phyloP scores from a whole-genome alignment of 2,888 invertebrate genomes.

The Ornithoptera alexandrae region DNA sequence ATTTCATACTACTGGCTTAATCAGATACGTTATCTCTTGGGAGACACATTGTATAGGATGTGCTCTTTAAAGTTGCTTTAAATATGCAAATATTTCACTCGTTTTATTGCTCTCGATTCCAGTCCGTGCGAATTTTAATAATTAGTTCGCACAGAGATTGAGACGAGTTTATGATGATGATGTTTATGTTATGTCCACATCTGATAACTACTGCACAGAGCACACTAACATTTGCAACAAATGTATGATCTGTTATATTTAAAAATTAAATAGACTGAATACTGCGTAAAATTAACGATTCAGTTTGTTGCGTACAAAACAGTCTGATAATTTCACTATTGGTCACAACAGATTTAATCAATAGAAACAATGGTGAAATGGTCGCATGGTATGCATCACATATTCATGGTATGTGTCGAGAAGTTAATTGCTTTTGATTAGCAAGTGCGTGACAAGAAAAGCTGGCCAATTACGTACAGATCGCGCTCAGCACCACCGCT shows the following conservation, averaged over 20 bases:
- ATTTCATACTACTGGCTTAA: conserved; percentile 55
- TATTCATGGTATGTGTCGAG: conserved; percentile 27
- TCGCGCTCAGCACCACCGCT: conserved; percentile 51
- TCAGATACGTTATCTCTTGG: conserved; percentile 45
- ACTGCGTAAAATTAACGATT: neutral
- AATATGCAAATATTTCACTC: neutral
- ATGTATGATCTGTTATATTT: too few species aligned
- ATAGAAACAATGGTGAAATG: neutral
- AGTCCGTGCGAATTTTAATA: conserved; percentile 33
- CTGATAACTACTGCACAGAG: neutral
- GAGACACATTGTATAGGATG: conserved; percentile 33
- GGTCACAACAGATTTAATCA: neutral
- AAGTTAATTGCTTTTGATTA: conserved; percentile 51
- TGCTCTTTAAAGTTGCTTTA: conserved; percentile 38
- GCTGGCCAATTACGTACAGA: conserved; percentile 55
- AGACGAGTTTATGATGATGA: neutral
- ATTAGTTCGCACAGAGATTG: conserved; percentile 4
- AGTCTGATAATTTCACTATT: neutral
- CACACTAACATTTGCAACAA: neutral
- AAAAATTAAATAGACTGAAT: too few species aligned
- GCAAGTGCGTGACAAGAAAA: conserved; percentile 65
- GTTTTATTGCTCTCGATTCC: conserved; percentile 42
- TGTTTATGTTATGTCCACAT: neutral
- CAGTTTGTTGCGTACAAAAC: neutral
- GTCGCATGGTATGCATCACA: neutral